Base-by-base conservation (phyloP, 2,888 invertebrate genomes). In the Tiliacea citrago region DNA sequence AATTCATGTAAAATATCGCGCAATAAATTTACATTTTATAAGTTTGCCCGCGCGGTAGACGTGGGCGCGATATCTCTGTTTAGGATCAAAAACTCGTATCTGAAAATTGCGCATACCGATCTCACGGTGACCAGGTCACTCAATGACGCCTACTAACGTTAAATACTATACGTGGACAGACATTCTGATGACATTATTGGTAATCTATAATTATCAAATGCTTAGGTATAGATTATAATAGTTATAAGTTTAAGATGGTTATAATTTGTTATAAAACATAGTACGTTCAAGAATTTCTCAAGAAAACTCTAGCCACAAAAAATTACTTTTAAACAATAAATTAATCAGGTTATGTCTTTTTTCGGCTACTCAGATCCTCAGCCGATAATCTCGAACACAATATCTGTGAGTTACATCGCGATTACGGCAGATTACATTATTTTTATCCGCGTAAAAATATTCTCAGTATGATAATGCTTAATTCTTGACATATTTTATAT, bases 21-120 rank as follows among this genome's bases (percentile, higher is more conserved):
- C 94, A 93, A 95, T 96, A 95, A 96, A 96, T 96, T 96, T 95
- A 95, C 95, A 96, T 96, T 95, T 96, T 96, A 95, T 94, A 94
- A 94, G 89, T 94, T 91, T 91, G 92, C 93, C 91, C 88, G 94
- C 91, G 91, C 91, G 88, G 90, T 87, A 88, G 89, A 89, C 91
- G 92, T 91, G 92, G 91, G 91, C 90, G 91, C 92, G 89, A 90
- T 95, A 96, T 96, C 96, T 95, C 92, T 93, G 93, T 93, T 95
- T 94, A 94, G 94, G 90, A 94, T 95, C 95, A 90, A 88, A 88
- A 86, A 87, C 90, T 85, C 89, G 91, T 93, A 92, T 94, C 93
- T 89, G 91, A 86, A 92, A 94, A 93, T 93, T 94, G 90, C 91
- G 82, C 86, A 89, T 89, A 91, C 90, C 88, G 88, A 94, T 92